Evolutionary conservation across 1,140 invertebrate species (phyloP), one percentile per base, ranked within the genome.

Genomic region (Drosophila miranda): DNA sequence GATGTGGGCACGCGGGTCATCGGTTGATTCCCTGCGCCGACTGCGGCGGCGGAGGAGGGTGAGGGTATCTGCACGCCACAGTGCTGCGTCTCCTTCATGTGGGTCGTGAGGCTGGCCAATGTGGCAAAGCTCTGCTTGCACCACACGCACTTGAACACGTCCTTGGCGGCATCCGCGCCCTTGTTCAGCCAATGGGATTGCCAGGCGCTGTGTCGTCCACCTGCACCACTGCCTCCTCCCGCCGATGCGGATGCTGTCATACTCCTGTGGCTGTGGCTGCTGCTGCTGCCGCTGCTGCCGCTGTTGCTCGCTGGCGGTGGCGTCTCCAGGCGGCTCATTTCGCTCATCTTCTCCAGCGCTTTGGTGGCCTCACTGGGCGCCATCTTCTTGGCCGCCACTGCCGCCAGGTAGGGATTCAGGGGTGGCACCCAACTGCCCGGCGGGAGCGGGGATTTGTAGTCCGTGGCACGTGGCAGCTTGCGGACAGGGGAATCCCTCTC

Each of bases 81-180:
- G 75, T 98, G 96, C 90, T 98, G 97, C 0, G 97, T 97, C 92
- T 98, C 97, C 87, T 98, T 98, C 97, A 98, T 98, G 90, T 98
- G 97, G 14, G 96, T 94, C 1, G 97, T 98, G 92, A 98, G 94
- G 45, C 97, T 96, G 1, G 96, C 96, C 8, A 98, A 90, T 34
- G 96, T 96, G 14, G 96, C 95, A 81, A 98, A 98, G 80, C 96
- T 98, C 83, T 97, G 96, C 90, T 98, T 98, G 90, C 97, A 98
- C 96, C 97, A 98, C 3, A 98, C 97, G 91, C 97, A 98, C 90
- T 98, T 98, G 3, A 98, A 93, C 13, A 98, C 97, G 87, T 98
- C 97, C 91, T 97, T 97, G 2, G 96, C 97, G 71, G 97, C 96
- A 77, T 98, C 97, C 6, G 97, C 96, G 2, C 97, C 97, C 83